Evolutionary conservation across 1,140 invertebrate species (phyloP).

Genomic region (Magallana gigas): DNA sequence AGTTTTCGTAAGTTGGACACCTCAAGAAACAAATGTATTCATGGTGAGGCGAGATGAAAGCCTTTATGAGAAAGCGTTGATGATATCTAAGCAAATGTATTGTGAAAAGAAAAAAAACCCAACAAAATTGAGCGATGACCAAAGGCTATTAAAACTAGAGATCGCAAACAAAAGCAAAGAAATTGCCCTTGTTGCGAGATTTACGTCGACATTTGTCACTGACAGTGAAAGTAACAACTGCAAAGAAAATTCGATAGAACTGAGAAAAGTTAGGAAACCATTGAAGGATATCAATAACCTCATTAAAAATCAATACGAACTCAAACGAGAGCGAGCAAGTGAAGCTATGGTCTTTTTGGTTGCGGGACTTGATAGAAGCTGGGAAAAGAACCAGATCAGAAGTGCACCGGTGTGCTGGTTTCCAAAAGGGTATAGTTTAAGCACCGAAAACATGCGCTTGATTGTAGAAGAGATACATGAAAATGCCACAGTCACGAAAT

Average conservation of each 20-base stretch:
- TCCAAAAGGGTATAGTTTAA: conserved; percentile 55
- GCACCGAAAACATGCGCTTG: conserved; percentile 45
- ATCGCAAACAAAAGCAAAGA: conserved; percentile 40
- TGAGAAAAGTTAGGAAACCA: background rate
- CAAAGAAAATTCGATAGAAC: background rate
- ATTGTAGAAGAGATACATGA: conserved; percentile 51
- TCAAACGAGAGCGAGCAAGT: conserved; percentile 48
- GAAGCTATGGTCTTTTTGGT: conserved; percentile 57
- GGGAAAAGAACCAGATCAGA: conserved; percentile 50
- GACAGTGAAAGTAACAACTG: conserved; percentile 19
- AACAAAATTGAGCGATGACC: conserved; percentile 6
- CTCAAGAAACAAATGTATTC: conserved; percentile 32
- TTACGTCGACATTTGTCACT: background rate
- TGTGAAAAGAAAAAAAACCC: conserved; percentile 13
- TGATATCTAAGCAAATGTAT: conserved; percentile 8
- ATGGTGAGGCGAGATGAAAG: conserved; percentile 21
- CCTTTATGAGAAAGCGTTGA: conserved; percentile 41
- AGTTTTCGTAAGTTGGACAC: conserved; percentile 43
- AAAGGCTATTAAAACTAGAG: conserved; percentile 6
- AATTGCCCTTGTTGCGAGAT: conserved; percentile 29
- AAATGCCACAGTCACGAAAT: conserved; percentile 43
- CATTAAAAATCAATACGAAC: conserved; percentile 39
- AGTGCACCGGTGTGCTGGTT: conserved; percentile 54
- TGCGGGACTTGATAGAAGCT: conserved; percentile 51
- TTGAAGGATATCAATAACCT: conserved; percentile 18